phyloP scores from a whole-genome alignment of 1,140 invertebrate genomes.

The Stratiolaelaps scimitus region DNA sequence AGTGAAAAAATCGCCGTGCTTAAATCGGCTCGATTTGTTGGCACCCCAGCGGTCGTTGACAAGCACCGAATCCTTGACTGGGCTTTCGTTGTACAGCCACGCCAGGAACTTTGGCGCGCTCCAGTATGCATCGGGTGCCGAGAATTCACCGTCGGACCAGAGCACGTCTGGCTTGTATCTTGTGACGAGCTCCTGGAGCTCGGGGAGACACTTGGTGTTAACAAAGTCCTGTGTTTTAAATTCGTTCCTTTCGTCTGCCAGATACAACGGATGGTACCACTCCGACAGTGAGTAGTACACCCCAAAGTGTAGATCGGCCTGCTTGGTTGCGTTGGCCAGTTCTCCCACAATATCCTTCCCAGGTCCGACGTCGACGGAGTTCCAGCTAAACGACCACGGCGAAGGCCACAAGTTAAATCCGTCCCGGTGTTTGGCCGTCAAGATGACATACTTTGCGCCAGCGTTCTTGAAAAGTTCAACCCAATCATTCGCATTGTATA shows the following conservation, averaged over 20 bases:
- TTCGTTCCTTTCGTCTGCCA: constrained; percentile 36
- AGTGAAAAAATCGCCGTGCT: constrained; percentile 48
- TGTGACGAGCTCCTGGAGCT: constrained; percentile 50
- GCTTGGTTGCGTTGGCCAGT: constrained; percentile 41
- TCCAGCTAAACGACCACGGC: background rate
- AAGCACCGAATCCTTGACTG: constrained; percentile 72
- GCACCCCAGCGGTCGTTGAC: constrained; percentile 75
- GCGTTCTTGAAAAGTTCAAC: constrained; percentile 40
- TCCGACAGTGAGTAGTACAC: constrained; percentile 44
- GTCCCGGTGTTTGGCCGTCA: background rate
- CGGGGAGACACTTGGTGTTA: constrained; percentile 37
- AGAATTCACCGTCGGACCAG: constrained; percentile 66
- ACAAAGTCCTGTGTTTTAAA: constrained; percentile 37
- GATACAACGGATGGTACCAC: constrained; percentile 42
- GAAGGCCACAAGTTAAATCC: background rate
- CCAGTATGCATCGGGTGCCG: constrained; percentile 64
- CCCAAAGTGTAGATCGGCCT: constrained; percentile 42
- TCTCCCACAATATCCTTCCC: constrained; percentile 44
- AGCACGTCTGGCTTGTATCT: constrained; percentile 73
- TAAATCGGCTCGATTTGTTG: constrained; percentile 43
- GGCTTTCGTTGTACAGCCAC: constrained; percentile 90
- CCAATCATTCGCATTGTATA: constrained; percentile 42
- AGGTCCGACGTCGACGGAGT: background rate
- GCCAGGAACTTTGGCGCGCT: constrained; percentile 52
- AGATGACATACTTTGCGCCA: constrained; percentile 53